Percentiles rank a stretch among this genome's conserved stretches.
These are phyloP conservation scores for Nematopogon swammerdamellus DNA, from an alignment of 2,888 invertebrate species.

Conservation along the genomic window DNA sequence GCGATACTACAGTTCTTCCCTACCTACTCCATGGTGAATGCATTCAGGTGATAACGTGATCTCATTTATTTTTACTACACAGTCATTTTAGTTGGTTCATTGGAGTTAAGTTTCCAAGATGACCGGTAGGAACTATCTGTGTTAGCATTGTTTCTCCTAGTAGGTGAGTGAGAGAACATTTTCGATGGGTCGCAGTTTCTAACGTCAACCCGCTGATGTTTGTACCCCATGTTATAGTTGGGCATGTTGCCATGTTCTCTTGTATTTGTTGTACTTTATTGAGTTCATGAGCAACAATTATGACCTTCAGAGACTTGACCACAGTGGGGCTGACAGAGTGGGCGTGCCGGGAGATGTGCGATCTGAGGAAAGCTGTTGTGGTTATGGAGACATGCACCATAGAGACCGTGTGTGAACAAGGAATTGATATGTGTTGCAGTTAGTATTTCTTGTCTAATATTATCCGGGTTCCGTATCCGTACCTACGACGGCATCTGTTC, in stretches of 20 bases:
- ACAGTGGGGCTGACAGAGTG: constrained; percentile 25
- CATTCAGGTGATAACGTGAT: constrained; percentile 31
- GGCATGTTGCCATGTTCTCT: too few species aligned
- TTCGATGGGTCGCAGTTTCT: too few species aligned
- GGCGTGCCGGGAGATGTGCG: constrained; percentile 30
- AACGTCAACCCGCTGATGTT: too few species aligned
- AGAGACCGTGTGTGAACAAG: constrained; percentile 23
- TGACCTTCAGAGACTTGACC: background rate
- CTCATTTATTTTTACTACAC: constrained; percentile 3
- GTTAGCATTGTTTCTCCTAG: too few species aligned
- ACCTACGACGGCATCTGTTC: too few species aligned
- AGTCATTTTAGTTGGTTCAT: too few species aligned
- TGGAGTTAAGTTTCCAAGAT: too few species aligned
- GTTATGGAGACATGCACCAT: constrained; percentile 27
- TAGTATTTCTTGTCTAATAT: constrained; percentile 9
- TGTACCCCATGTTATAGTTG: too few species aligned
- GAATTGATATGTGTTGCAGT: constrained; percentile 27
- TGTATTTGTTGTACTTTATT: too few species aligned
- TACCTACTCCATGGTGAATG: constrained; percentile 45
- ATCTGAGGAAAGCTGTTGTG: constrained; percentile 19
- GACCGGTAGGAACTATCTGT: too few species aligned
- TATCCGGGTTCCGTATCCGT: background rate
- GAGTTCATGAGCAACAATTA: too few species aligned
- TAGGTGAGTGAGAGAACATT: too few species aligned
- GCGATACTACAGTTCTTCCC: constrained; percentile 69